Evolutionary conservation across 2,797 vertebrate genomes (phyloP).

Genomic region (Centropyge bicolor): DNA sequence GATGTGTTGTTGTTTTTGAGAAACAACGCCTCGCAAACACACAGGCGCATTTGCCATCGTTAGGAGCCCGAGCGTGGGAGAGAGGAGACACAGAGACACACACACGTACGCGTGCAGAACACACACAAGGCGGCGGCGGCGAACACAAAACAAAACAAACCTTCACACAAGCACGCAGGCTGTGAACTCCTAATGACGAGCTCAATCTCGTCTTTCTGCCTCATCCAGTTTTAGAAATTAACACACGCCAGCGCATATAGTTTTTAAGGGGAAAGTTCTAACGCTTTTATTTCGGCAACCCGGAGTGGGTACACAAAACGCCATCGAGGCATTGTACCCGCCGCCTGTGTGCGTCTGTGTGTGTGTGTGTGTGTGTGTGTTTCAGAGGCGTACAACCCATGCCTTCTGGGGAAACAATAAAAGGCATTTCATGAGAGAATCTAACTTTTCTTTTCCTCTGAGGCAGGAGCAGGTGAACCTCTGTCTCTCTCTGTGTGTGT

Average conservation of each 20-base stretch:
- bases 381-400: slow-evolving; percentile 75
- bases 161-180: slow-evolving; percentile 78
- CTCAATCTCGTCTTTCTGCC: slow-evolving; percentile 84
- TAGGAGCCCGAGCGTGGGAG: slow-evolving; percentile 84
- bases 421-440: slow-evolving; percentile 78
- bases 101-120: slow-evolving; percentile 44
- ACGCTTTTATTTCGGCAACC: slow-evolving; percentile 75
- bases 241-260: slow-evolving; percentile 66
- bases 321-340: slow-evolving; percentile 77
- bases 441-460: slow-evolving; percentile 76
- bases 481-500: slow-evolving; percentile 20
- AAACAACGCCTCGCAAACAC: slow-evolving; percentile 82
- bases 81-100: slow-evolving; percentile 64
- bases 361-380: slow-evolving; percentile 37
- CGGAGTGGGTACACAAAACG: slow-evolving; percentile 76
- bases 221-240: slow-evolving; percentile 88
- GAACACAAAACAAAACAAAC: slow-evolving; percentile 83
- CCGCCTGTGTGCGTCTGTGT: slow-evolving; percentile 35
- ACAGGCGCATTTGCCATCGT: slow-evolving; percentile 81
- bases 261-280: slow-evolving; percentile 77
- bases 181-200: slow-evolving; percentile 84
- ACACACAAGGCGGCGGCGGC: slow-evolving; percentile 66
- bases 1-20: slow-evolving; percentile 84
- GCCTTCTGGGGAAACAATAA: slow-evolving; percentile 81
- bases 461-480: slow-evolving; percentile 68